Evolutionary conservation across 2,888 invertebrate species (phyloP).

Genomic region (Malthinus seriepunctatus): DNA sequence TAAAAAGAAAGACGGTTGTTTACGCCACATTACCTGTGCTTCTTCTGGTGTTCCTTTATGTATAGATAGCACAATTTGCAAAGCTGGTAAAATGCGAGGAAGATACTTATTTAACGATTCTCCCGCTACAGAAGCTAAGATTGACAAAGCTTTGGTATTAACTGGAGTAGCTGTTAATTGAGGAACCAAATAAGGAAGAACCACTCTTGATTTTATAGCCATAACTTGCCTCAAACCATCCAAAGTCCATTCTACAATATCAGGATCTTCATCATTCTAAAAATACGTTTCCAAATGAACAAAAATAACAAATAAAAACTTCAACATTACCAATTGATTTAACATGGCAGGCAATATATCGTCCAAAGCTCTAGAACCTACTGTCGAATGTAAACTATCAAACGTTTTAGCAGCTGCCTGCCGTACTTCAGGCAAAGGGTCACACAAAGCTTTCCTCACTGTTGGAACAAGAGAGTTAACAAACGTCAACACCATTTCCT

Average conservation of each 20-base stretch:
- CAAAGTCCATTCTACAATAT: slow-evolving; percentile 84
- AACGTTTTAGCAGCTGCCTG: slow-evolving; percentile 96
- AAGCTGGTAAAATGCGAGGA: slow-evolving; percentile 88
- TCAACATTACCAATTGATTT: slow-evolving; percentile 66
- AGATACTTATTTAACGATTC: slow-evolving; percentile 90
- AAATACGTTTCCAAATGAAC: slow-evolving; percentile 27
- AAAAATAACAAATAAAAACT: not conserved
- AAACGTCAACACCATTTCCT: slow-evolving; percentile 91
- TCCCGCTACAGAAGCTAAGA: slow-evolving; percentile 92
- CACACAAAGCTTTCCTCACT: slow-evolving; percentile 92
- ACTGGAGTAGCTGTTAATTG: slow-evolving; percentile 87
- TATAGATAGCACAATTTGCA: slow-evolving; percentile 74
- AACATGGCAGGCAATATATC: slow-evolving; percentile 95
- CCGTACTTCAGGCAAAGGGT: slow-evolving; percentile 90
- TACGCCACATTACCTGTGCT: slow-evolving; percentile 45
- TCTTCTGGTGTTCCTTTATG: slow-evolving; percentile 70
- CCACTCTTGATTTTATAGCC: slow-evolving; percentile 94
- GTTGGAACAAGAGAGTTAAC: slow-evolving; percentile 90
- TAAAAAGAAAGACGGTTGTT: no score
- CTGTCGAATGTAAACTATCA: slow-evolving; percentile 92
- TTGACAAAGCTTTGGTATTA: slow-evolving; percentile 91
- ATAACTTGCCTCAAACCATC: slow-evolving; percentile 97
- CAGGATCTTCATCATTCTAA: slow-evolving; percentile 76
- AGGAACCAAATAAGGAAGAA: slow-evolving; percentile 94
- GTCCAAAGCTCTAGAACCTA: slow-evolving; percentile 91